These are phyloP conservation scores for Pitangus sulphuratus DNA, from an alignment of 2,797 vertebrate species.

Conservation along the genomic window DNA sequence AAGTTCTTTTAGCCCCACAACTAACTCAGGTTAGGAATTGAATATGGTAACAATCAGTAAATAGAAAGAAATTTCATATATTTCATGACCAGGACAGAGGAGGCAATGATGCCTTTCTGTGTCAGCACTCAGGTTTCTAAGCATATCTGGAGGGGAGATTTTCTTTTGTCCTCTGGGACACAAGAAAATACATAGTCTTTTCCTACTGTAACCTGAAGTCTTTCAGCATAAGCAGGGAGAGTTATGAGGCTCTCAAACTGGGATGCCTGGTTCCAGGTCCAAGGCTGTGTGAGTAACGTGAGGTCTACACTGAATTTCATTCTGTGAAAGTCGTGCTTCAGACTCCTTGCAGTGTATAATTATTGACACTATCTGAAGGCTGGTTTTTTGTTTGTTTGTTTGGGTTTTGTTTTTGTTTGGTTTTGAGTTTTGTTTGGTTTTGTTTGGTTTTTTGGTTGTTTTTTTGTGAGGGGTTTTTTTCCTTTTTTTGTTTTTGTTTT, in stretches of 20 bases:
- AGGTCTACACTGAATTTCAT: neutral
- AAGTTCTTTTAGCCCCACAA: neutral
- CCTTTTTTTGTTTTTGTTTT: neutral
- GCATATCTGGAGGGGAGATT: neutral
- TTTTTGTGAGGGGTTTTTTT: no score
- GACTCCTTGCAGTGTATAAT: neutral
- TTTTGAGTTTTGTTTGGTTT: no score
- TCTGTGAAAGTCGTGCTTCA: neutral
- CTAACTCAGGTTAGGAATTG: neutral
- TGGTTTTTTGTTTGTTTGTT: neutral
- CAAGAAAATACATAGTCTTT: neutral
- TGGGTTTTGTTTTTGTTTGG: no score
- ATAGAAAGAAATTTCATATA: neutral
- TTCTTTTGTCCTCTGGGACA: neutral
- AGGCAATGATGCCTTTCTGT: neutral
- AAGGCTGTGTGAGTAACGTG: neutral
- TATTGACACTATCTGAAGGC: neutral
- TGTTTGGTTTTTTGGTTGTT: neutral
- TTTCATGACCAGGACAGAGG: neutral
- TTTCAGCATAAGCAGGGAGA: neutral
- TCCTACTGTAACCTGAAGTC: neutral
- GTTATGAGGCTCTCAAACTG: neutral
- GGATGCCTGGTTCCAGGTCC: neutral
- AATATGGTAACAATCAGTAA: neutral
- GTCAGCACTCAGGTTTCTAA: neutral